Percentiles rank a stretch among this genome's conserved stretches.
Evolutionary conservation across 2,888 invertebrate genomes (phyloP).

Genomic region (Cataglyphis livida): DNA sequence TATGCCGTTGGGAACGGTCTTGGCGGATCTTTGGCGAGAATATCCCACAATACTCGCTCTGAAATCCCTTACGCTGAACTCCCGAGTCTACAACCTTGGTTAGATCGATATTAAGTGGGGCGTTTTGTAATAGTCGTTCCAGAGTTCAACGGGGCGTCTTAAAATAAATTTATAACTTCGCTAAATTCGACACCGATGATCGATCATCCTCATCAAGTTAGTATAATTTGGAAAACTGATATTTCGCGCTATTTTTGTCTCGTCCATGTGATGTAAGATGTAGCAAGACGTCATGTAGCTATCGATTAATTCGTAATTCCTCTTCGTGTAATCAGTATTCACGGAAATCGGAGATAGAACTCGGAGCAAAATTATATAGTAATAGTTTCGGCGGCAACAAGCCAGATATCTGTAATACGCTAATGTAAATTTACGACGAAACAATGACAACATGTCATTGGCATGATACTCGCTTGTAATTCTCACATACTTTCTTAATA

Average conservation of each 20-base stretch:
- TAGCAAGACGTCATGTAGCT: constrained; percentile 8
- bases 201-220: constrained; percentile 35
- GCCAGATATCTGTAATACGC: constrained; percentile 43
- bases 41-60: constrained; percentile 41
- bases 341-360: background rate
- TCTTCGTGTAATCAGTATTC: background rate
- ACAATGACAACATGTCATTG: constrained; percentile 51
- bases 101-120: constrained; percentile 47
- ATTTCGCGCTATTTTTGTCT: constrained; percentile 23
- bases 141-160: constrained; percentile 31
- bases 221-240: constrained; percentile 34
- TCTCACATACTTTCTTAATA: constrained; percentile 21
- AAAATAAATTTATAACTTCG: constrained; percentile 44
- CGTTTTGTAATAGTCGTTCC: constrained; percentile 37
- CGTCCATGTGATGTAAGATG: background rate
- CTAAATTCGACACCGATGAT: constrained; percentile 37
- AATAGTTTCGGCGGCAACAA: constrained; percentile 17
- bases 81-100: background rate
- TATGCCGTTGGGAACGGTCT: constrained; percentile 42
- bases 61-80: constrained; percentile 22
- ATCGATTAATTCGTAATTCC: constrained; percentile 13
- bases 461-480: background rate
- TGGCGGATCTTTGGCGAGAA: constrained; percentile 24
- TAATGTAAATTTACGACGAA: constrained; percentile 62
- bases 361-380: constrained; percentile 17